phyloP scores from a whole-genome alignment of 2,888 invertebrate genomes.

The Drosophila ezoana region DNA sequence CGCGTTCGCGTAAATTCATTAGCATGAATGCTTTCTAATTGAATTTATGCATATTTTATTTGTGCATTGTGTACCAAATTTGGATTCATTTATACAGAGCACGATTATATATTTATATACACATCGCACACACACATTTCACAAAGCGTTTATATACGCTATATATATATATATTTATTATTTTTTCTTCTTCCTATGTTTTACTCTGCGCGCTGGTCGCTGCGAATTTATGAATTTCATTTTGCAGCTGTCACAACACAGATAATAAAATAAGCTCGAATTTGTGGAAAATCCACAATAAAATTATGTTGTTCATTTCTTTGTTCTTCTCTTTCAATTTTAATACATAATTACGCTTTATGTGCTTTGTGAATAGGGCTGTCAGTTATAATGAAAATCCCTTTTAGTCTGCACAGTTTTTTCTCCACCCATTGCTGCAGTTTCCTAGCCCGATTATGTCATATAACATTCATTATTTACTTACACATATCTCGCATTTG shows the following conservation, averaged over 20 bases:
- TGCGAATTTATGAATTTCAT: constrained; percentile 50
- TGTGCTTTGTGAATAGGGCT: constrained; percentile 50
- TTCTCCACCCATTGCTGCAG: constrained; percentile 3
- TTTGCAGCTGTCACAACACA: constrained; percentile 59
- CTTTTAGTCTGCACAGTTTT: constrained; percentile 29
- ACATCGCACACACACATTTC: not conserved
- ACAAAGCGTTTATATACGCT: not conserved
- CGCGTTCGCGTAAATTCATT: constrained; percentile 59
- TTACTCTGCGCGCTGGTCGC: constrained; percentile 14
- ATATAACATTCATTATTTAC: not conserved
- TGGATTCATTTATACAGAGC: constrained; percentile 36
- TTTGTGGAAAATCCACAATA: constrained; percentile 15
- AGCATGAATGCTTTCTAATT: constrained; percentile 64
- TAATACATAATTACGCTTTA: constrained; percentile 56
- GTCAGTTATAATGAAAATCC: constrained; percentile 28
- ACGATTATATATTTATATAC: not conserved
- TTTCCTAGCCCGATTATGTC: constrained; percentile 1
- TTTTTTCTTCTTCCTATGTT: constrained; percentile 1
- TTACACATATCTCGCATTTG: not conserved
- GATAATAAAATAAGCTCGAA: constrained; percentile 48
- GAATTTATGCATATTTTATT: constrained; percentile 62
- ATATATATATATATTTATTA: not conserved
- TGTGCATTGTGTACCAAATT: constrained; percentile 18
- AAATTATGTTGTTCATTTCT: constrained; percentile 22
- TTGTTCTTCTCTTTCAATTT: constrained; percentile 16